These are phyloP conservation scores for Lethrus apterus DNA, from an alignment of 1,140 invertebrate species.

Conservation along the genomic window DNA sequence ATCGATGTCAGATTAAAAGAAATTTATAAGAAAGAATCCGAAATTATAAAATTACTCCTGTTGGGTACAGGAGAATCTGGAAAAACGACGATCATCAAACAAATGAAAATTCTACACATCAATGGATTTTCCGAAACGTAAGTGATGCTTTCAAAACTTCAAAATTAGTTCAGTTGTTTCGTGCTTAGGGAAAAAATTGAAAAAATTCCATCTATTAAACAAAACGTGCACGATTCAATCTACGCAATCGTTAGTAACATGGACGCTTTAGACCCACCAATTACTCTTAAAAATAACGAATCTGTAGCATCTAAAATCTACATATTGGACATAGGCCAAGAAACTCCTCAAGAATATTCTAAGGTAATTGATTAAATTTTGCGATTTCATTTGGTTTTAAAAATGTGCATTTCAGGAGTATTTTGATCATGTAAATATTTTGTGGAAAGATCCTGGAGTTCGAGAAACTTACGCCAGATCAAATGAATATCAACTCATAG, in stretches of 20 bases:
- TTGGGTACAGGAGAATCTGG: slow-evolving; percentile 62
- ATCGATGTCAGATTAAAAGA: slow-evolving; percentile 17
- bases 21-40: slow-evolving; percentile 8
- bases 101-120: slow-evolving; percentile 74
- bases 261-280: slow-evolving; percentile 41
- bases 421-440: slow-evolving; percentile 52
- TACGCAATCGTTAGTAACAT: slow-evolving; percentile 54
- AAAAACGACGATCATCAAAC: slow-evolving; percentile 75
- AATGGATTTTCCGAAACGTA: slow-evolving; percentile 61
- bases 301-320: slow-evolving; percentile 47
- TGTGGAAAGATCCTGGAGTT: slow-evolving; percentile 62
- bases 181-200: slow-evolving; percentile 53
- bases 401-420: slow-evolving; percentile 51
- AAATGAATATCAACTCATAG: slow-evolving; percentile 72
- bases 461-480: slow-evolving; percentile 61
- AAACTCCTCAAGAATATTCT: not conserved
- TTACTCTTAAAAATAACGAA: slow-evolving; percentile 44
- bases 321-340: slow-evolving; percentile 46
- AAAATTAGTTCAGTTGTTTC: not conserved
- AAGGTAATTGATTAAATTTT: not conserved
- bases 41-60: slow-evolving; percentile 50
- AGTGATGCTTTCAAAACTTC: slow-evolving; percentile 26
- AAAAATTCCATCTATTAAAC: slow-evolving; percentile 53
- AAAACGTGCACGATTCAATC: slow-evolving; percentile 62
- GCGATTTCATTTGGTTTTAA: not conserved